Base-by-base conservation (phyloP, 2,797 vertebrate species). In the Tarsius wallacei region DNA sequence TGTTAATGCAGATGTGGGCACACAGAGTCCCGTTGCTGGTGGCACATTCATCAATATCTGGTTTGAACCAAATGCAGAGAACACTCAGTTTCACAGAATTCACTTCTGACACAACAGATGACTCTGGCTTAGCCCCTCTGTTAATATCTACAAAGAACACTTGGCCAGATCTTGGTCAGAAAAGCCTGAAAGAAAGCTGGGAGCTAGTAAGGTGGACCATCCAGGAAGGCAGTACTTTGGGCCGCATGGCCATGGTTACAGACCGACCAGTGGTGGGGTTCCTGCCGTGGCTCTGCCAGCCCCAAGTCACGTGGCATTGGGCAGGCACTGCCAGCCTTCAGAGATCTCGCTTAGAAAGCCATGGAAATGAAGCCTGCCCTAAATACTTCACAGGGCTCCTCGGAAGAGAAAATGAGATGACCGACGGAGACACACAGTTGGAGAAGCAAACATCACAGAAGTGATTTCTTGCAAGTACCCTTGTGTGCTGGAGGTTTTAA, bases 1-100 rank as follows among this genome's bases (percentile, higher is more conserved):
- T 99, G 98, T 99, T 99, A 97, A 99, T 22, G 88, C 99, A 99
- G 98, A 99, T 98, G 97, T 99, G 99, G 51, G 99, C 99, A 95
- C 99, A 99, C 2, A 99, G 98, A 0, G 99, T 99, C 96, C 97
- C 98, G 0, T 99, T 99, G 98, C 98, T 99, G 0, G 98, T 98
- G 80, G 98, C 98, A 88, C 99, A 99, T 98, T 99, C 99, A 0
- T 99, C 99, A 0, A 99, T 99, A 98, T 99, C 99, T 99, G 87
- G 87, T 97, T 96, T 42, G 26, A 96, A 87, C 10, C 92, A 93
- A 96, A 96, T 19, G 49, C 22, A 63, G 86, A 85, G 73, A 93
- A 87, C 2, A 0, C 15, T 84, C 0, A 0, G 16, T 47, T 95
- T 94, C 80, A 95, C 77, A 90, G 71, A 78, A 66, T 8, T 28